These are phyloP conservation scores for Paradisaea rubra DNA, from an alignment of 2,113 vertebrate genomes.

Conservation along the genomic window DNA sequence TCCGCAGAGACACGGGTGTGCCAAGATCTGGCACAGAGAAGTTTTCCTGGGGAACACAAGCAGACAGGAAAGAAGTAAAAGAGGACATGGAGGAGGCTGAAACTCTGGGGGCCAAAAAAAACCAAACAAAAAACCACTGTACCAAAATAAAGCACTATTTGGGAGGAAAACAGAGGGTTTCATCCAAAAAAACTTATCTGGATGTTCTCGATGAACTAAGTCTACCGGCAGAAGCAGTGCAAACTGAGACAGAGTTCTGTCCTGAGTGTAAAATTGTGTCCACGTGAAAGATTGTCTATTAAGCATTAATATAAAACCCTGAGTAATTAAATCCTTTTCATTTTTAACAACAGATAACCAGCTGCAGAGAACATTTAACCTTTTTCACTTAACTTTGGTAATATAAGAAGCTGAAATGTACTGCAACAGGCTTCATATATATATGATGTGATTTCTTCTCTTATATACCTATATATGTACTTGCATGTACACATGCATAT, in stretches of 20 bases:
- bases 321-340: neutral
- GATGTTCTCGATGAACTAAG: neutral
- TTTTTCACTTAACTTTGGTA: neutral
- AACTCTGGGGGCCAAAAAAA: neutral
- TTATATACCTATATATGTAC: rapidly evolving
- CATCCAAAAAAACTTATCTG: neutral
- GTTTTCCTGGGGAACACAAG: neutral
- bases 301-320: neutral
- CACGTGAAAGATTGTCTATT: neutral
- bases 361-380: neutral
- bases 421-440: neutral
- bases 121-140: too few species aligned
- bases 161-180: neutral
- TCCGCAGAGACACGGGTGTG: neutral
- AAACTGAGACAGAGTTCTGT: neutral
- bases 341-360: neutral
- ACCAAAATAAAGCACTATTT: neutral
- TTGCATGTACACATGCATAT: rapidly evolving
- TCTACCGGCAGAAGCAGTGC: neutral
- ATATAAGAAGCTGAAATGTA: neutral
- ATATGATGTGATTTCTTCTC: neutral
- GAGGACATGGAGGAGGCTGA: neutral
- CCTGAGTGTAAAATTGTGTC: neutral
- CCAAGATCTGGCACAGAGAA: neutral
- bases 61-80: neutral